Percentiles rank a stretch among this genome's conserved stretches.
Evolutionary conservation across 2,113 vertebrate species (phyloP).

Genomic region (Amazona vittata): DNA sequence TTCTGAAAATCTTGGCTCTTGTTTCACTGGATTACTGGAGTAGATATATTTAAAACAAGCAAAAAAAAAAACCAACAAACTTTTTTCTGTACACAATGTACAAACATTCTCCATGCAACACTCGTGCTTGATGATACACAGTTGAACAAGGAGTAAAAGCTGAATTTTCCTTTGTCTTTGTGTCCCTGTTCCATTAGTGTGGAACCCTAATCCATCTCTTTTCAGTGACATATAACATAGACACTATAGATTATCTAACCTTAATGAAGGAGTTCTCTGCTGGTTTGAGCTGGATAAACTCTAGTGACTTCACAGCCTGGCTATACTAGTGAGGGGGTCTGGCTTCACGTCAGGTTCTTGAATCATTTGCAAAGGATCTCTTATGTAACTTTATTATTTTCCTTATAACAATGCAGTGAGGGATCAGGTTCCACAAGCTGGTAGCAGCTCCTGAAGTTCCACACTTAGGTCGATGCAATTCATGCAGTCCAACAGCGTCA

Average conservation of each 20-base stretch:
- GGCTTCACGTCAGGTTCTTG: not conserved
- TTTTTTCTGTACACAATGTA: not conserved
- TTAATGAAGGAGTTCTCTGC: constrained; percentile 27
- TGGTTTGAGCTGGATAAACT: constrained; percentile 22
- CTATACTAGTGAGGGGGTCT: not conserved
- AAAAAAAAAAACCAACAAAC: not conserved
- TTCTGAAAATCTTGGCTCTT: not conserved
- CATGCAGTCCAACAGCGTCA: not conserved
- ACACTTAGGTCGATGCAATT: not conserved
- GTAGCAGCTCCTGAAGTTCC: not conserved
- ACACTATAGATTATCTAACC: not conserved
- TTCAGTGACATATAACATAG: not conserved
- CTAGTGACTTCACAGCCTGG: not conserved
- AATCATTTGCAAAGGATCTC: not conserved
- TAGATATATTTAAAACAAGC: not conserved
- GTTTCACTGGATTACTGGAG: not conserved
- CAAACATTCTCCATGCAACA: constrained; percentile 38
- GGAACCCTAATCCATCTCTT: constrained; percentile 46
- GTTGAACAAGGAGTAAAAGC: not conserved
- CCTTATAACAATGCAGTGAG: not conserved
- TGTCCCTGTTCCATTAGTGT: not conserved
- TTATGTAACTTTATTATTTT: constrained; percentile 33
- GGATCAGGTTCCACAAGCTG: not conserved
- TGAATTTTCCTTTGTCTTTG: constrained; percentile 20
- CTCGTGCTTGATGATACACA: not conserved